These are phyloP conservation scores for Neotoma lepida DNA, from an alignment of 2,113 vertebrate genomes.

Conservation along the genomic window DNA sequence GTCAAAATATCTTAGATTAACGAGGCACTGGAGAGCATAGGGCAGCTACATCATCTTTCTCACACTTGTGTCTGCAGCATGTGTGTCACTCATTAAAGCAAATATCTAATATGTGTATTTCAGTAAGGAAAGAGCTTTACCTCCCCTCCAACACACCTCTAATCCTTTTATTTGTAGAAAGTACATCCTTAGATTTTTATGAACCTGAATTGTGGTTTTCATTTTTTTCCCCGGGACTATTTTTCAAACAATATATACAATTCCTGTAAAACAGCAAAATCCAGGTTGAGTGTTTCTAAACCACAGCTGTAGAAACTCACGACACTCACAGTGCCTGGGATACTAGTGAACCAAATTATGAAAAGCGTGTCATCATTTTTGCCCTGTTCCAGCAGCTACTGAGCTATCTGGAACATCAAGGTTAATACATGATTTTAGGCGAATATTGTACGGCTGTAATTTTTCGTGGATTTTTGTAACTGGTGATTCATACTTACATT, in stretches of 20 bases:
- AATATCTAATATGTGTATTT: background rate
- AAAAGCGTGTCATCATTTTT: fast-evolving
- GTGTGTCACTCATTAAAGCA: background rate
- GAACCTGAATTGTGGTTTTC: background rate
- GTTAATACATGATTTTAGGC: background rate
- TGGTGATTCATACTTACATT: background rate
- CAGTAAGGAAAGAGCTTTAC: background rate
- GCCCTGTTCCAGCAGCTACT: fast-evolving
- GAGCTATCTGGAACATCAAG: background rate
- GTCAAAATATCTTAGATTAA: background rate
- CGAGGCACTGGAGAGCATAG: background rate
- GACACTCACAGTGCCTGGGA: fast-evolving
- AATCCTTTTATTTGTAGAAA: background rate
- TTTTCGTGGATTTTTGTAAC: background rate
- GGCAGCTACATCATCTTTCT: fast-evolving
- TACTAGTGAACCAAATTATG: background rate
- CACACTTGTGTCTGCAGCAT: background rate
- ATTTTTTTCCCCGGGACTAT: background rate
- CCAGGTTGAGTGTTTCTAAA: background rate
- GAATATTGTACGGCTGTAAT: too few relatives aligned
- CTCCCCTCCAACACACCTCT: background rate
- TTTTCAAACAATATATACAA: background rate
- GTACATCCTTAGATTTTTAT: background rate
- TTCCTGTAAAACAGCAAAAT: background rate
- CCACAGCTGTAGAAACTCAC: background rate